These are phyloP conservation scores for Protobothrops flavoviridis DNA, from an alignment of 2,113 vertebrate species.

Conservation along the genomic window DNA sequence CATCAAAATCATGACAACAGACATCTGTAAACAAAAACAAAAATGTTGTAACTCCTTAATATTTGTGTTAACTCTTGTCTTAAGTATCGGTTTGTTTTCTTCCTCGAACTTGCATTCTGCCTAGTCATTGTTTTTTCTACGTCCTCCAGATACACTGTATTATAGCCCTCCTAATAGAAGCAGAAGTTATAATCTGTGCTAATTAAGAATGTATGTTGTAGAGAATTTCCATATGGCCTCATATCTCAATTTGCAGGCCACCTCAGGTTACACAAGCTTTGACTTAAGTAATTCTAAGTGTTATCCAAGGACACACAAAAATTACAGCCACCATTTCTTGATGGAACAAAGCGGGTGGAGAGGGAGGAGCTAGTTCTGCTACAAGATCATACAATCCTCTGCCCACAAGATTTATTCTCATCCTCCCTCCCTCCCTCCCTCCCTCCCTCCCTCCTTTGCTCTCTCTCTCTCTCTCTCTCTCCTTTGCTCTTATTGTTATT, in stretches of 20 bases:
- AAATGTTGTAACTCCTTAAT: not conserved
- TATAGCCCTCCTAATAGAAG: not conserved
- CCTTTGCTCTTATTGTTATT: not conserved
- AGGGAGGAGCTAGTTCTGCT: not conserved
- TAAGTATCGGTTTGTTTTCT: not conserved
- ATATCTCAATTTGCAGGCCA: not conserved
- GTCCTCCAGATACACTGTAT: not conserved
- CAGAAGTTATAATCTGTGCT: not conserved
- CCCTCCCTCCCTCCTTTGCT: no score
- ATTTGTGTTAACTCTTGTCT: not conserved
- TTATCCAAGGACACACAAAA: not conserved
- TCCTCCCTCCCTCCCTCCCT: no score
- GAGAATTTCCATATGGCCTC: not conserved
- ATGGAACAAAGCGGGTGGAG: not conserved
- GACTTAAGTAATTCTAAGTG: not conserved
- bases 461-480: not conserved
- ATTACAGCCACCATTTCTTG: not conserved
- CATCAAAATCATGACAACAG: slow-evolving; percentile 93
- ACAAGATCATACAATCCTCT: not conserved
- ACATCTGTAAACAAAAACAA: slow-evolving; percentile 83
- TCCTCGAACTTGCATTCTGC: not conserved
- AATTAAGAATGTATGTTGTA: not conserved
- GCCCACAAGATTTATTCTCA: not conserved
- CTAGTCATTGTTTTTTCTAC: not conserved
- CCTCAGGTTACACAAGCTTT: not conserved